These are phyloP conservation scores for Balaenoptera acutorostrata DNA, from an alignment of 2,113 vertebrate species.

Conservation along the genomic window DNA sequence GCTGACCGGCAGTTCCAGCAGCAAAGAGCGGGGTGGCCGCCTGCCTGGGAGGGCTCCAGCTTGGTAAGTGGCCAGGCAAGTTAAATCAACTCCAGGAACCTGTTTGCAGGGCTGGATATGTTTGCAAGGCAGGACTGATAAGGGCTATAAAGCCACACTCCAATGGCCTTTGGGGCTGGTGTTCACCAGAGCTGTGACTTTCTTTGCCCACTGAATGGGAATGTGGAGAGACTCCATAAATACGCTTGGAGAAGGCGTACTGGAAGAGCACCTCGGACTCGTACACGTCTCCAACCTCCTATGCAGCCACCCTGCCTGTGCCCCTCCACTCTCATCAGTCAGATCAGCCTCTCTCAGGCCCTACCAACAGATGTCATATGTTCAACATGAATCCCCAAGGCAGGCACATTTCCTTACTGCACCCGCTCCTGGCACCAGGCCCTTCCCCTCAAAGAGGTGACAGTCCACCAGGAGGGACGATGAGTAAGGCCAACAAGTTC, in stretches of 20 bases:
- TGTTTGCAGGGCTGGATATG: background rate
- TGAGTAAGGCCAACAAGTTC: background rate
- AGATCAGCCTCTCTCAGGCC: background rate
- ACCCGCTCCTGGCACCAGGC: background rate
- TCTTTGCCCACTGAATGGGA: background rate
- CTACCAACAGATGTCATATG: no score
- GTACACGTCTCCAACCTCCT: background rate
- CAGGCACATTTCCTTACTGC: background rate
- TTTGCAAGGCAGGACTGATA: background rate
- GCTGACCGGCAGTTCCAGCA: background rate
- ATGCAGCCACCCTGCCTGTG: background rate
- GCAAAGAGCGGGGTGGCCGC: background rate
- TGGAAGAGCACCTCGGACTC: background rate
- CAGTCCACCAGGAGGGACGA: background rate
- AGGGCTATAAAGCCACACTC: background rate
- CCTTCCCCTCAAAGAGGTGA: background rate
- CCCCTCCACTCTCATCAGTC: background rate
- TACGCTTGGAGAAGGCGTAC: background rate
- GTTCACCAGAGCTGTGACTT: background rate
- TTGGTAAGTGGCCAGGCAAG: background rate
- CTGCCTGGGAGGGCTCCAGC: background rate
- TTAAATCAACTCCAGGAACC: background rate
- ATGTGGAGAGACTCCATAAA: background rate
- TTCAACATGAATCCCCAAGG: background rate
- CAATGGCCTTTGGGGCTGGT: background rate